Evolutionary conservation across 2,797 vertebrate species (phyloP), one percentile per base, ranked within the genome.

Genomic region (Melopsittacus undulatus): DNA sequence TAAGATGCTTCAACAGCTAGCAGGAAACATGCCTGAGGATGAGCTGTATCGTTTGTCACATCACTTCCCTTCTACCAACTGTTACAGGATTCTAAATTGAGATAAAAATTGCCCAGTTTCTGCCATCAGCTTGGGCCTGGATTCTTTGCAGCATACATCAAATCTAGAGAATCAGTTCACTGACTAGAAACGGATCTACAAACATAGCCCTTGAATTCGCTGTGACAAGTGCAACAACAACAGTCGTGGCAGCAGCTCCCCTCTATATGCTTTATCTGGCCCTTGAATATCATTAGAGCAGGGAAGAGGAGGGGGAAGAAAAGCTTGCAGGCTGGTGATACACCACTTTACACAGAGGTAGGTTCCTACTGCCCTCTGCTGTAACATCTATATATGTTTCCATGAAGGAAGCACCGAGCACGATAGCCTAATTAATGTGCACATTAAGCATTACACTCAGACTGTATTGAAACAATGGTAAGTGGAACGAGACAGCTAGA

Each of bases 311-410:
- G n/a, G 2, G 11, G 21, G 36, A 19, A 79, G 27, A 64, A 86
- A 62, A n/a, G 52, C 18, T 54, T n/a, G 27, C 34, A 23, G 3
- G 48, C 18, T 34, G 75, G 66, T 5, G 30, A 69, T 22, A 11
- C 30, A 51, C 40, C 78, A 16, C 38, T 86, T 69, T 3, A 43
- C 2, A 7, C 13, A 87, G 74, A 72, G 21, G 51, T 10, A 63
- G 90, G 75, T 83, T 91, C 79, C 67, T 96, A 63, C 91, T 94
- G 96, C 96, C 96, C 95, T 95, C 96, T 96, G 90, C 95, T 92
- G 96, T 67, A 94, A 63, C 3, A 8, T 11, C 7, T 14, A 45
- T 24, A 24, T 5, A 45, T 38, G 48, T 13, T 20, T 4, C 20
- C 8, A 3, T 29, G 20, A 52, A 62, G 64, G 57, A 59, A 64